Evolutionary conservation across 1,140 invertebrate genomes (phyloP).

Genomic region (Nasonia giraulti): DNA sequence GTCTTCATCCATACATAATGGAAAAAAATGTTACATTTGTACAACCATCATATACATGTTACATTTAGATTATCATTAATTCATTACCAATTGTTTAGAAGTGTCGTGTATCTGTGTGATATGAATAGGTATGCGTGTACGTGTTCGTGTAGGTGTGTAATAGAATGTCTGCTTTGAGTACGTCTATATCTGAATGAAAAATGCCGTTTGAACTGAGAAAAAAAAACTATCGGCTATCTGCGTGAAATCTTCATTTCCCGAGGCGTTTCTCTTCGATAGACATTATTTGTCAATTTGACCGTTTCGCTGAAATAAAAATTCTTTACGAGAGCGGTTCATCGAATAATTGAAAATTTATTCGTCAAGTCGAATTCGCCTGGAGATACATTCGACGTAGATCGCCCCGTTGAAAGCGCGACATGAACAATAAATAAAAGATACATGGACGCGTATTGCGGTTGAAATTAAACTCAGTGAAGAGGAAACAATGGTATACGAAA

Average conservation of each 20-base stretch:
- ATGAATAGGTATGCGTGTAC: slow-evolving; percentile 40
- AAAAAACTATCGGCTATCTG: slow-evolving; percentile 58
- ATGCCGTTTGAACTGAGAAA: slow-evolving; percentile 56
- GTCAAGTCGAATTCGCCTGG: slow-evolving; percentile 30
- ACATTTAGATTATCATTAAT: slow-evolving; percentile 73
- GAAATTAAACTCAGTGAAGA: neutral
- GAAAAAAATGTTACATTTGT: slow-evolving; percentile 75
- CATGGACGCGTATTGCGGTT: neutral
- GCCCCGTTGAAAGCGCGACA: slow-evolving; percentile 54
- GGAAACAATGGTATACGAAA: neutral
- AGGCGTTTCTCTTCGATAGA: slow-evolving; percentile 22
- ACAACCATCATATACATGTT: slow-evolving; percentile 73
- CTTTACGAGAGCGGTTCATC: neutral
- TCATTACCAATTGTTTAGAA: slow-evolving; percentile 62
- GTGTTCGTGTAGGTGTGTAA: slow-evolving; percentile 27
- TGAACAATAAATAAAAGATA: slow-evolving; percentile 57
- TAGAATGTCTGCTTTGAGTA: slow-evolving; percentile 55
- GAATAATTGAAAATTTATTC: neutral
- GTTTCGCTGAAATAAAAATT: neutral
- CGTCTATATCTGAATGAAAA: slow-evolving; percentile 63
- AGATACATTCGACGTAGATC: slow-evolving; percentile 54
- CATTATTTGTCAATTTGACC: neutral
- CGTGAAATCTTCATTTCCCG: slow-evolving; percentile 48
- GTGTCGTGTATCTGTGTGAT: slow-evolving; percentile 36
- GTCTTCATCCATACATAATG: slow-evolving; percentile 69